Evolutionary conservation across 1,140 invertebrate species (phyloP).

Genomic region (Drosophila sulfurigaster): DNA sequence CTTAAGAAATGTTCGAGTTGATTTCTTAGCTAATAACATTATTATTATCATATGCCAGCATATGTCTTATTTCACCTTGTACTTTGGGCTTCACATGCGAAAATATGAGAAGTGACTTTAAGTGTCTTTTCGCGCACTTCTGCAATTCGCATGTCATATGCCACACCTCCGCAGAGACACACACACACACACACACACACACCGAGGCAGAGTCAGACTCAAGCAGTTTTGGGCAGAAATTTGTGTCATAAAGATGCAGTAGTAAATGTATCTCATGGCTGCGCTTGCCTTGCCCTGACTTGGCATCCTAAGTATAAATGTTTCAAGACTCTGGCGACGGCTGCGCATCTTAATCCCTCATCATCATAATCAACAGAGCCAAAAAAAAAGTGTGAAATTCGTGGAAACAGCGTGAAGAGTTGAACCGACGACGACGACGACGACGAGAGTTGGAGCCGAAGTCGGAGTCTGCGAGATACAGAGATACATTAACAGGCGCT

Average conservation of each 20-base stretch:
- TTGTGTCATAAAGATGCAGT: conserved; percentile 61
- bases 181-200: not conserved
- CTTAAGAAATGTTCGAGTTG: not conserved
- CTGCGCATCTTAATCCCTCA: conserved; percentile 73
- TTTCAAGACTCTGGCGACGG: conserved; percentile 15
- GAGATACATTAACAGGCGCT: conserved; percentile 21
- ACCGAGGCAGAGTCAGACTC: no score
- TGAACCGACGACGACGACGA: not conserved
- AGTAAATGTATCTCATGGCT: conserved; percentile 66
- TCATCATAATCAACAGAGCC: conserved; percentile 68
- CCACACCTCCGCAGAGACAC: conserved; percentile 8
- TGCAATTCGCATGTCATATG: conserved; percentile 15
- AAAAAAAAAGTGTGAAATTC: conserved; percentile 34
- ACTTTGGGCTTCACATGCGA: conserved; percentile 22
- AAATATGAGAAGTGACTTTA: conserved; percentile 24
- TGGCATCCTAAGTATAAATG: conserved; percentile 35
- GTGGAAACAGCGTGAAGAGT: conserved; percentile 2
- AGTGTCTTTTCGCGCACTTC: conserved; percentile 22
- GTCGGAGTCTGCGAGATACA: conserved; percentile 11
- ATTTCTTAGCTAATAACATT: not conserved
- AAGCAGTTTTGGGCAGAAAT: conserved; percentile 16
- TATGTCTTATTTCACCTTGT: not conserved
- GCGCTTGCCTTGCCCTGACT: conserved; percentile 18
- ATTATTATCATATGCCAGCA: not conserved
- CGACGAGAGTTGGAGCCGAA: not conserved